Evolutionary conservation across 1,140 invertebrate genomes (phyloP).

Genomic region (Euwallacea fornicatus): DNA sequence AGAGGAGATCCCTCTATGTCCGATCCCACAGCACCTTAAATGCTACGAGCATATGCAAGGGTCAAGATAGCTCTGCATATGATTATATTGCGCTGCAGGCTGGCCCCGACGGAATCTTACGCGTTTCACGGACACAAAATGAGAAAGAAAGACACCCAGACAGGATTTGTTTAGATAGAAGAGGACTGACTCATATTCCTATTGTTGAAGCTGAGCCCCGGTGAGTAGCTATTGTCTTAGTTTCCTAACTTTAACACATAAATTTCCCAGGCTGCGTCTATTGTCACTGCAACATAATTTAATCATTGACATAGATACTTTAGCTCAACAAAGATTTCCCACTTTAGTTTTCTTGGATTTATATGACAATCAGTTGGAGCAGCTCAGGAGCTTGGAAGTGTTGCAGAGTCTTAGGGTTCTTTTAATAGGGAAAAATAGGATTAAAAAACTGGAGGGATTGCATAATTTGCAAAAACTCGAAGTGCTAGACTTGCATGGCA

Average conservation of each 20-base stretch:
- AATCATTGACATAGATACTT: conserved; percentile 73
- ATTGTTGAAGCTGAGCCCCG: conserved; percentile 71
- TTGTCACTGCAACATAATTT: conserved; percentile 90
- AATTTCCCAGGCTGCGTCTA: conserved; percentile 66
- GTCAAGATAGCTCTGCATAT: conserved; percentile 37
- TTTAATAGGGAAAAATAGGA: conserved; percentile 87
- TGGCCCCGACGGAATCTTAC: conserved; percentile 52
- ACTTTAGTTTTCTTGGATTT: conserved; percentile 89
- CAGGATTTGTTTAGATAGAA: conserved; percentile 74
- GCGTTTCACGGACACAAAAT: conserved; percentile 65
- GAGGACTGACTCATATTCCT: conserved; percentile 75
- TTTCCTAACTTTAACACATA: background rate
- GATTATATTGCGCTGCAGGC: conserved; percentile 46
- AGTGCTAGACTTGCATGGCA: conserved; percentile 90
- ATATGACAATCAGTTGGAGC: conserved; percentile 92
- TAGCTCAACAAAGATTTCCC: conserved; percentile 63
- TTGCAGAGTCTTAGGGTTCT: conserved; percentile 80
- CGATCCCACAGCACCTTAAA: conserved; percentile 60
- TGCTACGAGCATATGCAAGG: conserved; percentile 42
- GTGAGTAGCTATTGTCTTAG: background rate
- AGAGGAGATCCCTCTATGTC: conserved; percentile 56
- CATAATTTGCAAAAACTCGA: conserved; percentile 72
- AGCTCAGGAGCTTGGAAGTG: conserved; percentile 72
- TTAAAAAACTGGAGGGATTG: conserved; percentile 76
- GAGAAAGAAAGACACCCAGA: conserved; percentile 77